A percentile compares a stretch with the other conserved stretches of the same genome.
phyloP scores from a whole-genome alignment of 2,888 invertebrate species.

The Mesodorylaimus sp. region DNA sequence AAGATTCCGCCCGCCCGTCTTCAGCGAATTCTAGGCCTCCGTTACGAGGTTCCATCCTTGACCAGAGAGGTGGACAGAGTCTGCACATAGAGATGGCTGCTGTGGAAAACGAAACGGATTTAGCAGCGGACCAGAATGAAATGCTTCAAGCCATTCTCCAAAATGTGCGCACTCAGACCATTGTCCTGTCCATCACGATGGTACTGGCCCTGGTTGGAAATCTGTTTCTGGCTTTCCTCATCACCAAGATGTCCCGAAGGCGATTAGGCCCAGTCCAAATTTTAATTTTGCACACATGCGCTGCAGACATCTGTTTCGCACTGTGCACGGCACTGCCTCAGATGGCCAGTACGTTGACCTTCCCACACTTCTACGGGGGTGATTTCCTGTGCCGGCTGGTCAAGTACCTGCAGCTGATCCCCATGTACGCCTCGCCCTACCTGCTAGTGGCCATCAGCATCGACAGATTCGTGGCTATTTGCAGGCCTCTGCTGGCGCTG shows the following conservation, averaged over 20 bases:
- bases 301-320: slow-evolving; percentile 51
- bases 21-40: too few species aligned
- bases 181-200: slow-evolving; percentile 3
- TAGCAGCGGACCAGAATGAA: too few species aligned
- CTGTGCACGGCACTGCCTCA: slow-evolving; percentile 52
- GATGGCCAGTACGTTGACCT: slow-evolving; percentile 20
- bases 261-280: slow-evolving; percentile 16
- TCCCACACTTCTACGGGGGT: slow-evolving; percentile 35
- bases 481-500: slow-evolving; percentile 46
- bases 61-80: too few species aligned
- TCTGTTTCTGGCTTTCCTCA: slow-evolving; percentile 19
- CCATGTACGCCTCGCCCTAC: slow-evolving; percentile 47
- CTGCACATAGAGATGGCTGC: too few species aligned
- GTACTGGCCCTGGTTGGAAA: slow-evolving; percentile 17
- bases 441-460: slow-evolving; percentile 28
- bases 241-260: slow-evolving; percentile 13
- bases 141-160: too few species aligned
- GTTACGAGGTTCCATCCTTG: too few species aligned
- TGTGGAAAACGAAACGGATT: too few species aligned
- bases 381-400: slow-evolving; percentile 40
- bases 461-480: slow-evolving; percentile 34
- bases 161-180: too few species aligned
- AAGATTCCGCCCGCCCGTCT: too few species aligned
- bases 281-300: slow-evolving; percentile 48
- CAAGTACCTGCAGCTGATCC: slow-evolving; percentile 48